phyloP scores from a whole-genome alignment of 2,888 invertebrate species.

The Chloromyia formosa region DNA sequence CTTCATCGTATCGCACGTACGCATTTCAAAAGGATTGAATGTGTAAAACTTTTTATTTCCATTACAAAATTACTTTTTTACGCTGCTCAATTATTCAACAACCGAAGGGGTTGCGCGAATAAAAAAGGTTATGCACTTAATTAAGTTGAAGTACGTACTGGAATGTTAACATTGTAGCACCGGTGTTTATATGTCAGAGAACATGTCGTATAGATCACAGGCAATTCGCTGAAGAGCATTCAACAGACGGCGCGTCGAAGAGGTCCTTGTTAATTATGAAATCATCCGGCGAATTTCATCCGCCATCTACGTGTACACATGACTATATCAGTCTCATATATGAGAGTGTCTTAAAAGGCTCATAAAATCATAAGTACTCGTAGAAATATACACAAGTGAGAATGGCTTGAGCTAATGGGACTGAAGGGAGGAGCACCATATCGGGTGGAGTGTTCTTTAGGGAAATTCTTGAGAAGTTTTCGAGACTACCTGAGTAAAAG shows the following conservation, averaged over 20 bases:
- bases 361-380: constrained; percentile 35
- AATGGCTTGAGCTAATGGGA: constrained; percentile 16
- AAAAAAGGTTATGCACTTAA: constrained; percentile 46
- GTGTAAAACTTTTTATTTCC: constrained; percentile 41
- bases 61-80: constrained; percentile 50
- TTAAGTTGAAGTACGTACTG: constrained; percentile 47
- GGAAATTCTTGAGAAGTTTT: constrained; percentile 43
- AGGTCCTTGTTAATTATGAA: constrained; percentile 48
- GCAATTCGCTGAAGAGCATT: constrained; percentile 46
- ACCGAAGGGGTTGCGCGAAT: constrained; percentile 21
- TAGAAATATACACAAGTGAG: constrained; percentile 19
- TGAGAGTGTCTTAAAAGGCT: constrained; percentile 26
- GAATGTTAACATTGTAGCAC: constrained; percentile 40
- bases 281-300: constrained; percentile 46
- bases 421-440: background rate
- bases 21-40: constrained; percentile 1
- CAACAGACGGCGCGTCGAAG: constrained; percentile 11
- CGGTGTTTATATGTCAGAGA: background rate
- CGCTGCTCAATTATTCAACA: constrained; percentile 49
- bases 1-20: background rate
- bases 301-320: constrained; percentile 27
- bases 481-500: constrained; percentile 27
- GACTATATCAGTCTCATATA: constrained; percentile 39
- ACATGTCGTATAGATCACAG: constrained; percentile 11
- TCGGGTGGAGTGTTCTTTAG: constrained; percentile 11